These are phyloP conservation scores for Leucophora obtusa DNA, from an alignment of 2,888 invertebrate species.

Conservation along the genomic window DNA sequence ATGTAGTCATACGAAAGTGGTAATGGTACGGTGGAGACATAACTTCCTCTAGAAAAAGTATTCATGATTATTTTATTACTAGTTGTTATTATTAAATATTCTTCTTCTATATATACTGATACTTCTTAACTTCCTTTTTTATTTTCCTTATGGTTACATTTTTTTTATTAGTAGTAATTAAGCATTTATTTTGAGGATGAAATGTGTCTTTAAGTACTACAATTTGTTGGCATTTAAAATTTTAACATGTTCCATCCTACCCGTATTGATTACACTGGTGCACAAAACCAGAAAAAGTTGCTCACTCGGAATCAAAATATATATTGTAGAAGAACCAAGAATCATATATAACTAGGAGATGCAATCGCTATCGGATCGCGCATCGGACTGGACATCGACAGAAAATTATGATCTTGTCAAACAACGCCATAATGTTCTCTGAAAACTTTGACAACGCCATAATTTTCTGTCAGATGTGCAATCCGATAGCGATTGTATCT, in stretches of 20 bases:
- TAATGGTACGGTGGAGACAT: not conserved
- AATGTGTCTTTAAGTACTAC: slow-evolving; percentile 67
- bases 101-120: not conserved
- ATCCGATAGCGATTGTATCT: too few species aligned
- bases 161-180: slow-evolving; percentile 41
- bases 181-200: slow-evolving; percentile 60
- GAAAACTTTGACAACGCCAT: too few species aligned
- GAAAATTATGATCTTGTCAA: too few species aligned
- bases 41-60: not conserved
- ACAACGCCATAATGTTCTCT: too few species aligned
- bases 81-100: slow-evolving; percentile 26
- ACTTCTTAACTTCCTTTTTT: not conserved
- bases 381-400: too few species aligned
- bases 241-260: slow-evolving; percentile 8
- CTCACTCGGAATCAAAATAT: too few species aligned
- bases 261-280: not conserved
- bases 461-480: too few species aligned
- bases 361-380: too few species aligned
- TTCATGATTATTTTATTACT: slow-evolving; percentile 31
- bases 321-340: too few species aligned
- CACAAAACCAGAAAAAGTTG: too few species aligned
- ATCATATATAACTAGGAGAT: too few species aligned
- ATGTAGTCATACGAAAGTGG: not conserved
- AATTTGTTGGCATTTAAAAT: slow-evolving; percentile 43
- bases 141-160: not conserved